Percentiles rank a stretch among this genome's conserved stretches.
phyloP scores from a whole-genome alignment of 2,113 vertebrate species.

The Paramisgurnus dabryanus region DNA sequence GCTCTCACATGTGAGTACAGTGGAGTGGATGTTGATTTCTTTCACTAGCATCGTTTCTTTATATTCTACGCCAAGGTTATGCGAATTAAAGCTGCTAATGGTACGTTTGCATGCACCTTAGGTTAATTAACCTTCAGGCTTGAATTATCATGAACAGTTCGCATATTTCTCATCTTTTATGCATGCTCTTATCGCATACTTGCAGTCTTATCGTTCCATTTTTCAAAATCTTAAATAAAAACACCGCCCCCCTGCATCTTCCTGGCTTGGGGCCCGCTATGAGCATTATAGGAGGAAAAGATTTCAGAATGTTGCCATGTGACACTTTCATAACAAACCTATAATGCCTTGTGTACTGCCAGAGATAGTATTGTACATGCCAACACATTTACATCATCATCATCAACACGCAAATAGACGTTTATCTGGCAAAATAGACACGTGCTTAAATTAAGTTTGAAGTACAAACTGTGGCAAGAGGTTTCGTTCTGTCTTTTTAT shows the following conservation, averaged over 20 bases:
- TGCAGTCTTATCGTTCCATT: conserved; percentile 34
- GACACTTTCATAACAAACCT: conserved; percentile 29
- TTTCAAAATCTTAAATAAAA: not conserved
- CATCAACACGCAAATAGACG: not conserved
- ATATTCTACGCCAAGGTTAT: not conserved
- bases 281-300: conserved; percentile 12
- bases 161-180: conserved; percentile 11
- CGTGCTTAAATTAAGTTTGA: not conserved
- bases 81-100: not conserved
- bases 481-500: not conserved
- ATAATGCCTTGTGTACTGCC: conserved; percentile 16
- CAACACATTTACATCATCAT: not conserved
- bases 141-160: conserved; percentile 54
- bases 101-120: conserved; percentile 14
- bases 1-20: conserved; percentile 34
- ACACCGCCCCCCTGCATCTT: not conserved
- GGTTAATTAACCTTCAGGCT: conserved; percentile 60
- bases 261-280: conserved; percentile 15
- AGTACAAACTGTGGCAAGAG: not conserved
- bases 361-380: not conserved
- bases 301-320: conserved; percentile 32
- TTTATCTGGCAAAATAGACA: not conserved
- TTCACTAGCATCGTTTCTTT: not conserved
- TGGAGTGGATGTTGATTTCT: not conserved
- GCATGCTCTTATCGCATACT: conserved; percentile 45